These are phyloP conservation scores for Drosophila yakuba DNA, from an alignment of 1,140 invertebrate species.

Conservation along the genomic window DNA sequence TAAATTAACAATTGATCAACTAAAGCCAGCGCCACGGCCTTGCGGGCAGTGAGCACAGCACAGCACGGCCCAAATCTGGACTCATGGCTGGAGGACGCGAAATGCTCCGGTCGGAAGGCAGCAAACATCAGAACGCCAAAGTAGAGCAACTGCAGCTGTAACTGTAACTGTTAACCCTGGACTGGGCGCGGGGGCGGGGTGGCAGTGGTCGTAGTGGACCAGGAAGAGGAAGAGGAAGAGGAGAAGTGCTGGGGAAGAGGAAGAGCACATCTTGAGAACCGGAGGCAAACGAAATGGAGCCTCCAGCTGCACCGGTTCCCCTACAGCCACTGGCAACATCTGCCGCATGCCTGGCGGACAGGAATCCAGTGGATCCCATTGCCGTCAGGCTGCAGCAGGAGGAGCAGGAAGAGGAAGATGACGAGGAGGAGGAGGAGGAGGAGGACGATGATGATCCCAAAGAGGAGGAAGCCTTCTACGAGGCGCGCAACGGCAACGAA, in stretches of 20 bases:
- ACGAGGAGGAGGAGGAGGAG: conserved; percentile 29
- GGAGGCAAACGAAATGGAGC: conserved; percentile 22
- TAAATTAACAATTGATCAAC: conserved; percentile 27
- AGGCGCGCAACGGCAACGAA: conserved; percentile 67
- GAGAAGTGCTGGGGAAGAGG: conserved; percentile 8
- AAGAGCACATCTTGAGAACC: conserved; percentile 25
- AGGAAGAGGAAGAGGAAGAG: conserved; percentile 14
- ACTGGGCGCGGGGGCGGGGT: conserved; percentile 10
- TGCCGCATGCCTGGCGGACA: conserved; percentile 28
- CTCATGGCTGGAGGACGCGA: conserved; percentile 30
- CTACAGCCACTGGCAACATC: conserved; percentile 26
- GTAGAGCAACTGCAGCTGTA: conserved; percentile 48
- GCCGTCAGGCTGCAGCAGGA: conserved; percentile 33
- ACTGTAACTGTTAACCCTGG: conserved; percentile 33
- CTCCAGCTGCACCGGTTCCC: conserved; percentile 32
- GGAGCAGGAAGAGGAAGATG: conserved; percentile 35
- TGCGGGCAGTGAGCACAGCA: conserved; percentile 11
- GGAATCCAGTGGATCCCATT: conserved; percentile 24
- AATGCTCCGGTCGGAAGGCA: conserved; percentile 29
- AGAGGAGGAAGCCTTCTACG: conserved; percentile 59
- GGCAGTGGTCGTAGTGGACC: conserved; percentile 1
- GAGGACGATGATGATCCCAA: conserved; percentile 66
- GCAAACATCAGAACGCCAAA: conserved; percentile 35
- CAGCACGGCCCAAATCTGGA: background rate
- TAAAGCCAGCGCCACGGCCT: background rate